Evolutionary conservation across 2,888 invertebrate species (phyloP), one percentile per base, ranked within the genome.

Genomic region (Melipona bicolor): DNA sequence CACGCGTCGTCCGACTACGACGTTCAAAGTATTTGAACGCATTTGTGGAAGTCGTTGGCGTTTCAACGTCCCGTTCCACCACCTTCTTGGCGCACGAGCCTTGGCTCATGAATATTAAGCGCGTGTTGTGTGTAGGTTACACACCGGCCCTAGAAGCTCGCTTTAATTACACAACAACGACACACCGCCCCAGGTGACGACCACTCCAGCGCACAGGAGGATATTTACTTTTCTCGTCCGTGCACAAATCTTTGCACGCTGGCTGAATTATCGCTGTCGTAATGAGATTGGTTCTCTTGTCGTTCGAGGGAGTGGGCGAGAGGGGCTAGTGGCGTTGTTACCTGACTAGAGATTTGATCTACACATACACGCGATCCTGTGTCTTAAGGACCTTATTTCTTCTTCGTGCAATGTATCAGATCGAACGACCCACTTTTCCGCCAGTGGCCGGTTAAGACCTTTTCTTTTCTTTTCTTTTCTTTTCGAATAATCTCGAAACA

Each of bases 21-120:
- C 54, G 19, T 54, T 62, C 4, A 27, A 32, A 19, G n/a, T 32
- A 24, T 43, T 43, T 43, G 43, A 43, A 43, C 52, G 70, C 70
- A 52, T 75, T 74, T 43, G 75, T 75, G 36, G 56, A 59, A 67
- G 68, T 56, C 59, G 15, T 56, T 32, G 54, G 54, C 32, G 65
- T 64, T 76, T 81, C 62, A 75, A 67, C 81, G 68, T 64, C 64
- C 43, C 75, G 49, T 50, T 43, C 43, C 43, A 52, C 52, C 21
- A 52, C 36, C 27, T 59, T 61, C 49, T 61, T 69, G 69, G 69
- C 9, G 27, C 49, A 24, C n/a, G 32, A n/a, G 36, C 43, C n/a
- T 56, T 2, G 21, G 24, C 85, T 89, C 87, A 87, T 86, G 85
- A 88, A 86, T 89, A 84, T 85, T 85, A 81, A 87, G 83, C 54